Evolutionary conservation across 1,140 invertebrate genomes (phyloP), one percentile per base, ranked within the genome.

Genomic region (Teleogryllus occipitalis): DNA sequence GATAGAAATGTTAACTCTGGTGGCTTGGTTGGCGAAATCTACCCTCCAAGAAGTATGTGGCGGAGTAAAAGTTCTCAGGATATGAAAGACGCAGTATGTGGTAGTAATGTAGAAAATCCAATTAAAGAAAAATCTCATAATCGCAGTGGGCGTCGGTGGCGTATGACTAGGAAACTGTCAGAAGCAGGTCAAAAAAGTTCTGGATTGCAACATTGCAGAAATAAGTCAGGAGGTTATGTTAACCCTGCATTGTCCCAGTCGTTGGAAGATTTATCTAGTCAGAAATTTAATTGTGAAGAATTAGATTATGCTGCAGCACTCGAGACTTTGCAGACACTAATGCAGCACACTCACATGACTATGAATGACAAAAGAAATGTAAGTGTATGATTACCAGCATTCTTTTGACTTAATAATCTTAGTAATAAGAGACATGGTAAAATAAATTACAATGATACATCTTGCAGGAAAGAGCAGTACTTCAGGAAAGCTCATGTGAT

Each of bases 211-310:
- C 79, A 80, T 39, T 39, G 54, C 14, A 27, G 79, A n/a, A 80
- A 78, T 73, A 54, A 77, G 14, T 80, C 79, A 27, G 79, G 79
- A 46, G 79, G 79, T 47, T 80, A 80, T 77, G 75, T 80, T 18
- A 80, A 80, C 47, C 48, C 75, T 8, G 79, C 79, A 14, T 21
- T 80, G 47, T 80, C 79, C 14, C 8, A 73, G 18, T 80, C 79
- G 0, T 48, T 12, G 47, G 79, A 80, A 54, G 79, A 80, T 47
- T 46, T 77, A 47, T 49, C 27, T n/a, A 76, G 18, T 46, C 65
- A 21, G 39, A 72, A 7, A 72, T 39, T 79, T n/a, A 47, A n/a
- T 7, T 46, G 73, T 18, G 46, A 79, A 76, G 78, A 79, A 75
- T 75, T 75, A n/a, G 78, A 79, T 75, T 79, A 79, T 75, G 10